phyloP scores from a whole-genome alignment of 2,888 invertebrate species.

The Eilema caniola region DNA sequence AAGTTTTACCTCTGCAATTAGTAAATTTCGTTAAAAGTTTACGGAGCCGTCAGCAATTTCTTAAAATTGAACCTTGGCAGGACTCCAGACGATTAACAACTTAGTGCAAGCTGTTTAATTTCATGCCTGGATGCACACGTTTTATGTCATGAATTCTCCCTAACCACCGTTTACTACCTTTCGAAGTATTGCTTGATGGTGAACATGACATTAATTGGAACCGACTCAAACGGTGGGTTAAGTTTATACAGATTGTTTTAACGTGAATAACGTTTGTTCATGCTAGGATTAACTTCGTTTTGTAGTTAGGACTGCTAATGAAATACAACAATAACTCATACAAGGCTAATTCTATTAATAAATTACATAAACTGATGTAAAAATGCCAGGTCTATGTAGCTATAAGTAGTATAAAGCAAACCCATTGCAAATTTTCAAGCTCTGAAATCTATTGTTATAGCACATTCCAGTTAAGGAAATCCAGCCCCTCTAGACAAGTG shows the following conservation, averaged over 20 bases:
- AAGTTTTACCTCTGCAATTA: slow-evolving; percentile 45
- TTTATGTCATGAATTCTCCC: slow-evolving; percentile 47
- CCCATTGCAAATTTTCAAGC: no score
- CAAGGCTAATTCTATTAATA: no score
- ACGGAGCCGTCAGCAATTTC: slow-evolving; percentile 70
- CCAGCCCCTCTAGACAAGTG: no score
- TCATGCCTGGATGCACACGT: slow-evolving; percentile 71
- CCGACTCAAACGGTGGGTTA: slow-evolving; percentile 14
- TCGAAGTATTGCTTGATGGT: slow-evolving; percentile 35
- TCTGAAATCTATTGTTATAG: no score
- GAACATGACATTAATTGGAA: slow-evolving; percentile 33
- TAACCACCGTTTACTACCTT: not conserved
- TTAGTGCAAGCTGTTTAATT: slow-evolving; percentile 82
- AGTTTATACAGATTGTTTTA: slow-evolving; percentile 10
- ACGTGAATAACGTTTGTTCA: not conserved
- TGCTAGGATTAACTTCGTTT: not conserved
- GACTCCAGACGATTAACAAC: slow-evolving; percentile 78
- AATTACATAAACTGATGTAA: no score
- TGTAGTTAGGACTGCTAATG: no score
- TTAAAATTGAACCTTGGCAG: slow-evolving; percentile 77
- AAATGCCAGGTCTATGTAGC: no score
- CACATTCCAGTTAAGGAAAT: no score
- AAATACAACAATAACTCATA: no score
- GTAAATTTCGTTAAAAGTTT: slow-evolving; percentile 42
- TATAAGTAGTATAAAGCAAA: no score